Evolutionary conservation across 2,888 invertebrate genomes (phyloP), one percentile per base, ranked within the genome.

Genomic region (Colostygia pectinataria): DNA sequence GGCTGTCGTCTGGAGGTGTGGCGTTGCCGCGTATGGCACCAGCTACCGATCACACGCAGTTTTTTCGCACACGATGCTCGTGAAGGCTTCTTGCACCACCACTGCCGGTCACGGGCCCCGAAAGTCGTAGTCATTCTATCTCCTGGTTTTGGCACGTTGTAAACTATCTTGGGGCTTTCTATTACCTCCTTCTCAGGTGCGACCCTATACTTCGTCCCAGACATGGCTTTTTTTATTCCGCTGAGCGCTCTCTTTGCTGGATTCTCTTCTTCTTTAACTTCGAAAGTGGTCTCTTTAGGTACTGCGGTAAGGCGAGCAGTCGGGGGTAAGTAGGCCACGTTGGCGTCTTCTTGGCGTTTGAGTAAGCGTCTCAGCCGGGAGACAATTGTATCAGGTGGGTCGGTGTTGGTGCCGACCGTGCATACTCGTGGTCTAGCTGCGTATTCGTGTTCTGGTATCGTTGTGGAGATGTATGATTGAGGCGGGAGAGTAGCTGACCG

Each of bases 101-200:
- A 71, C 18, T 73, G 68, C 2, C 73, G 59, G 53, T 80, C 78
- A n/a, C 75, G 70, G 20, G 76, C 83, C 29, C 90, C 89, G 38
- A 90, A 90, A 14, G 85, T 87, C 4, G 81, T 77, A 29, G 77
- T 72, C 89, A 90, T 90, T 38, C 89, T 76, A 44, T 89, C 82
- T 0, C 89, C 90, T 0, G 89, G 89, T 53, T 85, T 89, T 3
- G 85, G 71, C 48, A 80, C 75, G 32, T 88, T 80, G 59, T 86
- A 90, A 29, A 86, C 84, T 46, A 89, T 89, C 58, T 87, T 89
- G 1, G 90, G 90, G 55, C 89, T 90, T 4, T 83, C 90, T 6
- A 85, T 74, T 0, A 71, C 55, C 33, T 83, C 86, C 0, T 71
- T 55, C 10, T 74, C 77, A 0, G 88, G 88, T 4, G 83, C 77